Percentiles rank a stretch among this genome's conserved stretches.
Conservation (phyloP, 2,113 vertebrate species). For the Actenoides lindsayi region DNA sequence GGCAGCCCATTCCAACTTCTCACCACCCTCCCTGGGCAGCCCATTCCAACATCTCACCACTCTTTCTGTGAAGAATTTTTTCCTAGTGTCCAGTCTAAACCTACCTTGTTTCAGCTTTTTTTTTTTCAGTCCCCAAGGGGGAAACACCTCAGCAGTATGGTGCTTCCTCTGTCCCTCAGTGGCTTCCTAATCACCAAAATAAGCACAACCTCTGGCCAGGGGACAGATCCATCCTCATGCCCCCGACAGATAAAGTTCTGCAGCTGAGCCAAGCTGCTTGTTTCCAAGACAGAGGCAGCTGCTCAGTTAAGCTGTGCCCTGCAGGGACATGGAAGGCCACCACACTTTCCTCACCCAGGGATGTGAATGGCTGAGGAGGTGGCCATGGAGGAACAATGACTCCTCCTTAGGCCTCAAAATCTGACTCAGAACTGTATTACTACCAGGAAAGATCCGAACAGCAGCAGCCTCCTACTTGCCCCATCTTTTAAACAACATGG, state of each 20-base stretch:
- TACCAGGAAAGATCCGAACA: not conserved
- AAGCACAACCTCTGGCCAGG: not conserved
- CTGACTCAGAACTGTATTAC: not conserved
- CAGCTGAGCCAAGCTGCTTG: not conserved
- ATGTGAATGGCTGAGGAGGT: not conserved
- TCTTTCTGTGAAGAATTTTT: too few species aligned
- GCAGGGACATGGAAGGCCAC: not conserved
- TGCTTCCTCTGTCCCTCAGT: not conserved
- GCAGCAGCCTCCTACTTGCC: not conserved
- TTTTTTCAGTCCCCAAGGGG: not conserved
- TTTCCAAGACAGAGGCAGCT: not conserved
- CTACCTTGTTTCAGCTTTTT: too few species aligned
- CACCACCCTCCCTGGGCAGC: too few species aligned
- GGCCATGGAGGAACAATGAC: rapidly evolving
- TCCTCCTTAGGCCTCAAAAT: not conserved
- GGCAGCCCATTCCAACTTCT: too few species aligned
- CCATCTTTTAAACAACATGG: not conserved
- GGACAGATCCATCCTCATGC: not conserved
- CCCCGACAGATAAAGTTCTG: not conserved
- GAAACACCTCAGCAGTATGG: not conserved
- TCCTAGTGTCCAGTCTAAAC: too few species aligned
- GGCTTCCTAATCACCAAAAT: not conserved
- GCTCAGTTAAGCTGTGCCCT: not conserved
- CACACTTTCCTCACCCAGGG: not conserved
- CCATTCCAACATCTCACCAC: too few species aligned